Base-by-base conservation (phyloP, 2,888 invertebrate genomes). In the Colostygia pectinataria region DNA sequence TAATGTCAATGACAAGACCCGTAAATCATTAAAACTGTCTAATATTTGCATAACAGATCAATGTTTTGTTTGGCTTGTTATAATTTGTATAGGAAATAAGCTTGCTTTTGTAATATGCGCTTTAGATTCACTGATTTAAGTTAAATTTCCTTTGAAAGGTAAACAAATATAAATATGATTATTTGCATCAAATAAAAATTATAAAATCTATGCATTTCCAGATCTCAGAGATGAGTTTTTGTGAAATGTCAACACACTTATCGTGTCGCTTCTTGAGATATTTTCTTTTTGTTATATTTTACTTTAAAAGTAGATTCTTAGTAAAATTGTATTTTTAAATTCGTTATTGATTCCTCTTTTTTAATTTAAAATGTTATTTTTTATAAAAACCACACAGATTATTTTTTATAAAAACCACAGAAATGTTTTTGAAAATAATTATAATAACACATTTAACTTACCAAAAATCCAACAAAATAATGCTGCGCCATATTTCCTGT, bases 401-500 rank as follows among this genome's bases (percentile, higher is more conserved):
- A 2, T 6, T 20, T 6, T 6, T 6, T 20, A 4, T 20, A 20
- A 2, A 5, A 1, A 20, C 6, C 20, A 20, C 1, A 20, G 1
- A 6, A 15, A 15, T 2, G 20, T 6, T 6, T 20, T 20, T 18
- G 0, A 32, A 18, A 29, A 10, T 7, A 3, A 31, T n/a, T n/a
- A n/a, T n/a, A n/a, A 31, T 12, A 14, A 1, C 7, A 10, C 10
- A 27, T 0, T 33, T 13, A 6, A 47, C 81, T 80, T 48, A 82
- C 82, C 70, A 71, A 57, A 61, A 77, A 65, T 67, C 73, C 74
- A 45, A 75, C 61, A 31, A 59, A 59, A 61, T 65, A 68, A 13
- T 67, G 65, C 14, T 59, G 71, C 46, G 66, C 64, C 80, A 79
- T 81, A 24, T 46, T 38, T 56, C 55, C 48, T 40, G 46, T 64